These are phyloP conservation scores for Drosophila truncata DNA, from an alignment of 1,140 invertebrate genomes.

Conservation along the genomic window DNA sequence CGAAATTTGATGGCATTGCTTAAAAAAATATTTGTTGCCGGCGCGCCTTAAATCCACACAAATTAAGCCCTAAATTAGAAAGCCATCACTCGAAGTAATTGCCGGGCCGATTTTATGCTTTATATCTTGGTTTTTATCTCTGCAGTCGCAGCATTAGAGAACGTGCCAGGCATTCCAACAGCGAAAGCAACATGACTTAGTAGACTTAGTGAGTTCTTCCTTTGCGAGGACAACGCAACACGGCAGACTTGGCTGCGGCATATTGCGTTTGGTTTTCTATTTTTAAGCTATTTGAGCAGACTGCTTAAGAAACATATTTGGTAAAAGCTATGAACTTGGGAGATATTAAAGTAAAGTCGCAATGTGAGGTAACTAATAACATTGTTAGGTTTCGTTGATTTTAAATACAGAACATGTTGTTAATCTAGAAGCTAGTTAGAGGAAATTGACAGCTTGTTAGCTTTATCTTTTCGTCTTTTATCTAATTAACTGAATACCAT, in stretches of 20 bases:
- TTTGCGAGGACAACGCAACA: slow-evolving; percentile 32
- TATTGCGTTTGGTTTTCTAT: slow-evolving; percentile 10
- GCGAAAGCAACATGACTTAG: slow-evolving; percentile 46
- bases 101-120: slow-evolving; percentile 64
- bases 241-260: not conserved
- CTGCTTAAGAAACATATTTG: slow-evolving; percentile 1
- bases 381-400: not conserved
- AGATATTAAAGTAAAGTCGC: not conserved
- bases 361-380: not conserved
- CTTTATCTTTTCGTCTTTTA: not conserved
- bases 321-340: not conserved
- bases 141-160: slow-evolving; percentile 33
- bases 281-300: not conserved
- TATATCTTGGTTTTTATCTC: slow-evolving; percentile 61
- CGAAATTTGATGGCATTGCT: slow-evolving; percentile 60
- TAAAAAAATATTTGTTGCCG: slow-evolving; percentile 41
- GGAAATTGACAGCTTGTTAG: not conserved
- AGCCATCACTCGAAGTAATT: slow-evolving; percentile 77
- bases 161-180: slow-evolving; percentile 49
- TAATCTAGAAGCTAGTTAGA: too few relatives aligned
- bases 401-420: not conserved
- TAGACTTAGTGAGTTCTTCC: slow-evolving; percentile 25
- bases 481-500: not conserved
- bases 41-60: slow-evolving; percentile 64
- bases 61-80: slow-evolving; percentile 82